phyloP scores from a whole-genome alignment of 1,140 invertebrate genomes.

The Aphidius ervi region DNA sequence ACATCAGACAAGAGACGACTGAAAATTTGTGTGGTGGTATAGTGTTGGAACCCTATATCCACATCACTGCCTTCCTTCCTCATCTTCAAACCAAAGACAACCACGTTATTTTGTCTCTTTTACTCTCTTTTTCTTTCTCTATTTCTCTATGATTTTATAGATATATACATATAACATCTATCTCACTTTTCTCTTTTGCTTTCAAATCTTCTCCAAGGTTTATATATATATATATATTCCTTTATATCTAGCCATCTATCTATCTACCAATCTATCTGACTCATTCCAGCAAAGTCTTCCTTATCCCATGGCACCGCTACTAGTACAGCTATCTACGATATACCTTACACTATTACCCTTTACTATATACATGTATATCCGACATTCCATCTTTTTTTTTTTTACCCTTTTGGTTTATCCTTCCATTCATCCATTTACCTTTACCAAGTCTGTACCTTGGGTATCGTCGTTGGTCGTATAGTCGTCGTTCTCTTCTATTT shows the following conservation, averaged over 20 bases:
- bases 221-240: background rate
- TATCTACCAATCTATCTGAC: conserved; percentile 31
- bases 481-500: background rate
- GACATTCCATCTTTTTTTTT: conserved; percentile 15
- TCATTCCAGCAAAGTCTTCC: conserved; percentile 15
- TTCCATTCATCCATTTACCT: background rate
- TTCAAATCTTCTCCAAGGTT: background rate
- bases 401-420: conserved; percentile 15
- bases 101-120: background rate
- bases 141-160: conserved; percentile 15
- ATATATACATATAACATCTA: conserved; percentile 8
- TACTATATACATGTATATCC: conserved; percentile 15
- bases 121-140: conserved; percentile 30
- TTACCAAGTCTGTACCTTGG: background rate
- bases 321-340: background rate
- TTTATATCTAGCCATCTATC: conserved; percentile 25
- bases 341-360: too few relatives aligned
- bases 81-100: background rate
- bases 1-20: too few relatives aligned
- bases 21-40: too few relatives aligned
- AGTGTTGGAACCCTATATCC: conserved; percentile 3
- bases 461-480: background rate
- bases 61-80: background rate
- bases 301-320: conserved; percentile 33
- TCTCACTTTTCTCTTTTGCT: conserved; percentile 10